These are phyloP conservation scores for Rhodinocichla rosea DNA, from an alignment of 2,113 vertebrate species.

Conservation along the genomic window DNA sequence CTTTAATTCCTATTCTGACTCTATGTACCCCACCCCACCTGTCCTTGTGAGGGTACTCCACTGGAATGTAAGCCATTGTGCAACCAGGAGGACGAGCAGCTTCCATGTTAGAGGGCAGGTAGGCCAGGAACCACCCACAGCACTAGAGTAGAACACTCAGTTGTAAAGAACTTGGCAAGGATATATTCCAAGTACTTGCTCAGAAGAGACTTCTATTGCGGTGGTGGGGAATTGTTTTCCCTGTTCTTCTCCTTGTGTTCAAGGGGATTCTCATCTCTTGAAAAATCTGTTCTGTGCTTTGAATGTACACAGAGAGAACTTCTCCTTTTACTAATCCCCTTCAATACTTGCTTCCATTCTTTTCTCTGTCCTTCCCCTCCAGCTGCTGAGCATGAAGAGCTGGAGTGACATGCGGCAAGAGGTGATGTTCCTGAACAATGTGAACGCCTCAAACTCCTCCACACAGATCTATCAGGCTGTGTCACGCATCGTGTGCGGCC, in stretches of 20 bases:
- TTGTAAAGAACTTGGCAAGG: background rate
- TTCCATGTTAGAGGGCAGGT: background rate
- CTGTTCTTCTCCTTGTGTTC: background rate
- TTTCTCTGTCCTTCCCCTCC: background rate
- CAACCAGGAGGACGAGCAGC: background rate
- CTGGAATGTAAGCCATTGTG: background rate
- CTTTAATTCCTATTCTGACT: background rate
- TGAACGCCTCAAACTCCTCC: slow-evolving; percentile 82
- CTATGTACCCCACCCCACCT: background rate
- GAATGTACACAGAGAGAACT: background rate
- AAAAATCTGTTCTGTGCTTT: background rate
- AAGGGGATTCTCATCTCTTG: background rate
- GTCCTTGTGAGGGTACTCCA: background rate
- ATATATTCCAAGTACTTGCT: background rate
- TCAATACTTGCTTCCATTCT: background rate
- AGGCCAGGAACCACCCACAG: background rate
- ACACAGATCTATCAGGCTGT: slow-evolving; percentile 93
- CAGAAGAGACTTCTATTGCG: background rate
- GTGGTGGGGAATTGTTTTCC: background rate
- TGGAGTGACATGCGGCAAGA: slow-evolving; percentile 95
- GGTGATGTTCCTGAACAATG: slow-evolving; percentile 83
- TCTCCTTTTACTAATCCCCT: background rate
- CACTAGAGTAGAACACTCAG: background rate
- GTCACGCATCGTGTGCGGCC: slow-evolving; percentile 93
- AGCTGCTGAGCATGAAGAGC: slow-evolving; percentile 90